Conservation (phyloP, 2,113 vertebrate genomes). For the Butastur rufipennis region DNA sequence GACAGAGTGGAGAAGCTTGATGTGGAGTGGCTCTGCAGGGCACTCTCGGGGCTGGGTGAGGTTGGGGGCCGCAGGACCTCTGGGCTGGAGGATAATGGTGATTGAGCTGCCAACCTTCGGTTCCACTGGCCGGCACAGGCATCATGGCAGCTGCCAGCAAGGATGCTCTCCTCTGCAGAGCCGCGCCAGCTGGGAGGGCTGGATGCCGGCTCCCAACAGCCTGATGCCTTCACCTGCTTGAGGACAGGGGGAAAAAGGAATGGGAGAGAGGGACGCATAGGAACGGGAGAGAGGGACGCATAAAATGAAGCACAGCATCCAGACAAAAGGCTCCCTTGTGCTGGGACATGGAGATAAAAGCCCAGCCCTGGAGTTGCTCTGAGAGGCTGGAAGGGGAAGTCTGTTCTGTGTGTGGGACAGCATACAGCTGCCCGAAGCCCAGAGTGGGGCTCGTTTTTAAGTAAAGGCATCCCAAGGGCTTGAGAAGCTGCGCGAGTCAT, state of each 20-base stretch:
- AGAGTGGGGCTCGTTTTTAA: not conserved
- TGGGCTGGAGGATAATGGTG: not conserved
- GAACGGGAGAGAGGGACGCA: not conserved
- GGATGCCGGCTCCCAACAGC: not conserved
- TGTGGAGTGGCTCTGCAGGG: not conserved
- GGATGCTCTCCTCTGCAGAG: constrained; percentile 6
- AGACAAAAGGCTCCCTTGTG: not conserved
- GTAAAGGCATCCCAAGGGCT: not conserved
- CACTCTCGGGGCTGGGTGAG: not conserved
- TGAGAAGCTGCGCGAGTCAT: not conserved
- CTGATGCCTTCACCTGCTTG: not conserved
- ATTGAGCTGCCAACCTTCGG: not conserved
- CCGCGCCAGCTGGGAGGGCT: not conserved
- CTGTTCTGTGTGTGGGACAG: rapidly evolving
- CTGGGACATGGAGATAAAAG: not conserved
- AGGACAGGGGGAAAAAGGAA: not conserved
- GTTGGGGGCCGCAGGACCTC: not conserved
- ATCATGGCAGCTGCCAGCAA: not conserved
- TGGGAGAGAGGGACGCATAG: not conserved
- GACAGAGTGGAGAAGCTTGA: constrained; percentile 42
- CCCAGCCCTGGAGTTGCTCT: not conserved
- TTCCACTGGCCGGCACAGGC: not conserved
- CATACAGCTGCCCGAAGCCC: not conserved
- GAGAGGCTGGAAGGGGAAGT: not conserved
- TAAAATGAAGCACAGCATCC: not conserved